Evolutionary conservation across 2,113 vertebrate species (phyloP), one percentile per base, ranked within the genome.

Genomic region (Cinclus mexicanus): DNA sequence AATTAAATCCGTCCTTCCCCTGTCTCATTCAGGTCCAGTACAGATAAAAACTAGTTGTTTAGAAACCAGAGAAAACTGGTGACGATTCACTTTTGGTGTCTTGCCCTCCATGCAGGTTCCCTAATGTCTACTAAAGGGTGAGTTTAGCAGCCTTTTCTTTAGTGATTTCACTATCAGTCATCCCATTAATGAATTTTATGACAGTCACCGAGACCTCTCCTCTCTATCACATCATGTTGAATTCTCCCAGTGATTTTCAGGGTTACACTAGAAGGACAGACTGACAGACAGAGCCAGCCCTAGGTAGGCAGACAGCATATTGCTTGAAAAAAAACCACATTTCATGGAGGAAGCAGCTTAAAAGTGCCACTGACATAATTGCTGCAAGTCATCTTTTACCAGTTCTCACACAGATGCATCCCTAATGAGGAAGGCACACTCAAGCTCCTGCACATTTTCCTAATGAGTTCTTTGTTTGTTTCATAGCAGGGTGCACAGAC

Each of bases 1-100:
- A 97, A 95, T 94, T 94, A 94, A 94, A 96, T 94, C 47, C 0
- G 29, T 92, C 91, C 84, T 96, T 93, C 28, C 29, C 57, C 46
- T 88, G 69, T 94, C 94, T 94, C 88, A 19, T 37, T 80, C 55
- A 26, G 72, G 82, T 68, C 85, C 76, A 93, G 29, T 7, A 61
- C 57, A 85, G 42, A 67, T 92, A 60, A 93, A 95, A 93, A 63
- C 88, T 90, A 41, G 68, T 94, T 94, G 55, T 94, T 86, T 49
- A 0, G 79, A 78, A 64, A 90, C 46, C 46, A 88, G 59, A 88
- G 55, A 53, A 88, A 93, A 77, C 68, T 89, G 71, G 44, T 77
- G 90, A 92, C 6, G 11, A 39, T 92, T 94, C 60, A 50, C 59
- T 83, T 80, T 57, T 88, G 75, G 81, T 90, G 64, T 70, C 68